phyloP scores from a whole-genome alignment of 92 coral and sea anemone genomes.

The Umimayanthus chanpuru region DNA sequence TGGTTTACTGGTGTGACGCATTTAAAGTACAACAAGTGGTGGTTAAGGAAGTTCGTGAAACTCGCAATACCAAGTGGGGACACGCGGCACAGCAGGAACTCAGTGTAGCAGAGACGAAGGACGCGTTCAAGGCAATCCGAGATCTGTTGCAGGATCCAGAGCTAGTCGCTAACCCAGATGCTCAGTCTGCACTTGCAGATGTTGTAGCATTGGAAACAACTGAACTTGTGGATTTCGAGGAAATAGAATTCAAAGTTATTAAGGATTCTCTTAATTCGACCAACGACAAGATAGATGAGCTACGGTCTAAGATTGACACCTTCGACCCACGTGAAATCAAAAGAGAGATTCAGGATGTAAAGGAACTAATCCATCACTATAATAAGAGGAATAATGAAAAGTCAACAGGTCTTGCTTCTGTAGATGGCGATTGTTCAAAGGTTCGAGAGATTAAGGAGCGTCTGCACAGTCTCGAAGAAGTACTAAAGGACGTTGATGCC shows the following conservation, averaged over 20 bases:
- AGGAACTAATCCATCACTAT: background rate
- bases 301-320: background rate
- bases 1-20: conserved; percentile 66
- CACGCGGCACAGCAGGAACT: conserved; percentile 73
- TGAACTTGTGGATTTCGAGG: conserved; percentile 53
- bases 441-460: too few species aligned
- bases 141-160: conserved; percentile 74
- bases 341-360: background rate
- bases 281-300: conserved; percentile 31
- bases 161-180: conserved; percentile 55
- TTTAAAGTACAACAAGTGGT: conserved; percentile 62
- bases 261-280: conserved; percentile 25
- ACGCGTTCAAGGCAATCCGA: conserved; percentile 66
- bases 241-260: conserved; percentile 38
- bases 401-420: too few species aligned
- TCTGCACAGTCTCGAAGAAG: too few species aligned
- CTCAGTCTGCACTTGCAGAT: conserved; percentile 46
- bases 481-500: too few species aligned
- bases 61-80: conserved; percentile 73
- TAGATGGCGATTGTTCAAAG: too few species aligned
- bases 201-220: conserved; percentile 41
- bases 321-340: conserved; percentile 8
- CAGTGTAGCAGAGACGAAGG: conserved; percentile 53
- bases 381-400: background rate
- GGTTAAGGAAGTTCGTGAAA: conserved; percentile 63